These are phyloP conservation scores for Toxotes lorentzi DNA, from an alignment of 2,797 vertebrate species.

Conservation along the genomic window DNA sequence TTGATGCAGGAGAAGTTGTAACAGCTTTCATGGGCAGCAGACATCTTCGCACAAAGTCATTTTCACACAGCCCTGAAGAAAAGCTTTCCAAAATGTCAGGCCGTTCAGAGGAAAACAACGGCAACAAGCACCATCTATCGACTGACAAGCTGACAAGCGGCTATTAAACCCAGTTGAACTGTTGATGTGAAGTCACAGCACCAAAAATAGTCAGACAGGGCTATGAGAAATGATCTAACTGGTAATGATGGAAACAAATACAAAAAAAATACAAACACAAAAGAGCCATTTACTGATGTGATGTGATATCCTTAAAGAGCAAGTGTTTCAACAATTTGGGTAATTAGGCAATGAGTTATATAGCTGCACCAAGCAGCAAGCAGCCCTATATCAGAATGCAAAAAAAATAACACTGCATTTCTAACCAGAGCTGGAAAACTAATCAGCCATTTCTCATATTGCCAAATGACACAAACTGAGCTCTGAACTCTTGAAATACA, in stretches of 20 bases:
- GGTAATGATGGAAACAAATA: slow-evolving; percentile 17
- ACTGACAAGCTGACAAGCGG: slow-evolving; percentile 71
- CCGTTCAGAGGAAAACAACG: slow-evolving; percentile 46
- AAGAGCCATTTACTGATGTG: background rate
- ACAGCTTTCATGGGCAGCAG: slow-evolving; percentile 47
- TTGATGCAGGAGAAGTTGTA: slow-evolving; percentile 22
- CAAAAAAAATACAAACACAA: background rate
- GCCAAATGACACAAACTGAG: slow-evolving; percentile 47
- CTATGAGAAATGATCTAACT: slow-evolving; percentile 30
- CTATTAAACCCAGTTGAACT: slow-evolving; percentile 70
- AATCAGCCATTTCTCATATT: slow-evolving; percentile 61
- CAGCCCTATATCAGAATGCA: slow-evolving; percentile 42
- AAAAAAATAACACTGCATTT: slow-evolving; percentile 19
- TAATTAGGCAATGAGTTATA: slow-evolving; percentile 52
- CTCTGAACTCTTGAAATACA: slow-evolving; percentile 39
- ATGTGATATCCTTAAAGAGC: slow-evolving; percentile 27
- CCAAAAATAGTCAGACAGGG: slow-evolving; percentile 33
- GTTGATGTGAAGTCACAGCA: slow-evolving; percentile 42
- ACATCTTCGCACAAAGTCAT: slow-evolving; percentile 43
- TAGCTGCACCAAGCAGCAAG: slow-evolving; percentile 45
- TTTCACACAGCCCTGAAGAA: slow-evolving; percentile 42
- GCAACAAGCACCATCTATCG: slow-evolving; percentile 48
- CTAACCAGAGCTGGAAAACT: slow-evolving; percentile 35
- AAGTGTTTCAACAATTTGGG: slow-evolving; percentile 37
- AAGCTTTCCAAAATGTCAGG: slow-evolving; percentile 60